These are phyloP conservation scores for Phengaris arion DNA, from an alignment of 2,888 invertebrate species.

Conservation along the genomic window DNA sequence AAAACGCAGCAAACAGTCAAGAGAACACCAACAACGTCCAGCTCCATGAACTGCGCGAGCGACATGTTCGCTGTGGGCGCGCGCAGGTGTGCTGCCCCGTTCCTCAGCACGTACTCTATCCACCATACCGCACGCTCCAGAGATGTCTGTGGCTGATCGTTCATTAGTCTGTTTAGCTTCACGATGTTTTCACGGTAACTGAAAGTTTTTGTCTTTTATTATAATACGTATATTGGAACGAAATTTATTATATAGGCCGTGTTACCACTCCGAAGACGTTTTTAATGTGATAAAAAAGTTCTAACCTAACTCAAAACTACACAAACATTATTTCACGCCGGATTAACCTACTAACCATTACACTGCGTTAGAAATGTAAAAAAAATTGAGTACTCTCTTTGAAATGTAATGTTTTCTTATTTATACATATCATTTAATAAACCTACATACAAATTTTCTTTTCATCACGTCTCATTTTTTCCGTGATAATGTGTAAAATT, in stretches of 20 bases:
- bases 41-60: constrained; percentile 43
- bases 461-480: no score
- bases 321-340: no score
- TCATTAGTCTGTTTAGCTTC: constrained; percentile 38
- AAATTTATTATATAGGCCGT: not conserved
- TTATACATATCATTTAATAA: no score
- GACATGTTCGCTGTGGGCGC: constrained; percentile 43
- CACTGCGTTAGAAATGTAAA: no score
- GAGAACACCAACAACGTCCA: constrained; percentile 31
- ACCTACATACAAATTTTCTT: no score
- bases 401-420: no score
- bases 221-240: not conserved
- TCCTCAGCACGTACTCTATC: constrained; percentile 47
- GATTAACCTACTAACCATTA: no score
- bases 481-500: no score
- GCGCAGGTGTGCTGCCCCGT: constrained; percentile 44
- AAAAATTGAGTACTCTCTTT: no score
- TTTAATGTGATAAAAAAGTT: no score
- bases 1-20: not conserved
- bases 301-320: no score
- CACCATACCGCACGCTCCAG: constrained; percentile 50
- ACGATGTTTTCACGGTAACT: constrained; percentile 42
- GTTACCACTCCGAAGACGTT: no score
- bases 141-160: constrained; percentile 43
- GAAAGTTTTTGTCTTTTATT: constrained; percentile 29